Percentiles rank a stretch among this genome's conserved stretches.
phyloP scores from a whole-genome alignment of 2,113 vertebrate species.

The Cyanocitta stelleri region DNA sequence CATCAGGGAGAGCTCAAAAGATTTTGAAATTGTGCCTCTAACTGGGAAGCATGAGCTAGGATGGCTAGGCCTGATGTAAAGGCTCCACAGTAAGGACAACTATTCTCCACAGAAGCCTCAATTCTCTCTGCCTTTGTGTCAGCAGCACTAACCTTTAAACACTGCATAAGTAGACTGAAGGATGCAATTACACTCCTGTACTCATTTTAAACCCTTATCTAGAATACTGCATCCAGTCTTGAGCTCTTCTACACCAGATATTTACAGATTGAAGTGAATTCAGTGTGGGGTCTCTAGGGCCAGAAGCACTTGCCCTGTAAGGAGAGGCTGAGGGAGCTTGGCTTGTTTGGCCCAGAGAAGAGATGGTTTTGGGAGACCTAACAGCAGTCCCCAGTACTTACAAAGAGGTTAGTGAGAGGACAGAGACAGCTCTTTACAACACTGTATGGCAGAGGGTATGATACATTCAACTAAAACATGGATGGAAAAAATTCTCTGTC shows the following conservation, averaged over 20 bases:
- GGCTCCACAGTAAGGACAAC: not conserved
- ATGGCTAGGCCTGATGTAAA: not conserved
- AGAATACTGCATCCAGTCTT: not conserved
- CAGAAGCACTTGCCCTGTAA: not conserved
- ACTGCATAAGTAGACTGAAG: not conserved
- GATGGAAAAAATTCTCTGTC: not conserved
- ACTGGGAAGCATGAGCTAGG: not conserved
- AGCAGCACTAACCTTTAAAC: not conserved
- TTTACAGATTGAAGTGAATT: not conserved
- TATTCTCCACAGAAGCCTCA: not conserved
- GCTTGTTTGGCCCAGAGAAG: not conserved
- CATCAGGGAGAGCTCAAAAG: not conserved
- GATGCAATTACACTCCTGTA: not conserved
- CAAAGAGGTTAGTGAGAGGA: not conserved
- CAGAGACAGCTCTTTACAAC: not conserved
- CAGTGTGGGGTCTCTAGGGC: not conserved
- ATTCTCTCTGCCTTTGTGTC: not conserved
- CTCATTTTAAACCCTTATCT: not conserved
- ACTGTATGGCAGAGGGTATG: not conserved
- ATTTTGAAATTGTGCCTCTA: not conserved
- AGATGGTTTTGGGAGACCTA: not conserved
- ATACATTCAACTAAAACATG: not conserved
- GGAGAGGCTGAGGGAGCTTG: not conserved
- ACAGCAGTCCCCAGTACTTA: not conserved
- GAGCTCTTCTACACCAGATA: not conserved